Evolutionary conservation across 1,140 invertebrate species (phyloP).

Genomic region (Teleopsis dalmanni): DNA sequence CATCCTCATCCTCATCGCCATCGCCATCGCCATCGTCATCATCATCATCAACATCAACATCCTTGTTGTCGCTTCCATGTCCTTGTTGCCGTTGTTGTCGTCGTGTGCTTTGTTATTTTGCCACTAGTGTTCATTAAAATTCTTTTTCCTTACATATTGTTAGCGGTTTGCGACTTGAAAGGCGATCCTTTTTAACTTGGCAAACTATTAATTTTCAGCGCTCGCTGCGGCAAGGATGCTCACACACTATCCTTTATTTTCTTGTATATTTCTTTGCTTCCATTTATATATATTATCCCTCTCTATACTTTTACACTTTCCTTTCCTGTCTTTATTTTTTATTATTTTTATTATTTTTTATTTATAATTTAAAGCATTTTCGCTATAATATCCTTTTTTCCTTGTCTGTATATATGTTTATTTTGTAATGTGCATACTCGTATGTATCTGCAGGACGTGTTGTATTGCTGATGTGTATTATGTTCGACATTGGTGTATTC

Average conservation of each 20-base stretch:
- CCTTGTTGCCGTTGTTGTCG: neutral
- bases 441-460: neutral
- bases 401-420: neutral
- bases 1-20: conserved; percentile 1
- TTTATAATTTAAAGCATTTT: neutral
- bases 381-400: neutral
- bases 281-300: neutral
- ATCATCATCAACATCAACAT: neutral
- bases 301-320: neutral
- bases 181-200: conserved; percentile 40
- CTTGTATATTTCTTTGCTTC: neutral
- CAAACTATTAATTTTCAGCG: conserved; percentile 36
- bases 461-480: neutral
- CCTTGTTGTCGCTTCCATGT: neutral
- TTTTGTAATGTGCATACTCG: neutral
- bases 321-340: neutral
- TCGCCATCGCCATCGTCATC: neutral
- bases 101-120: neutral
- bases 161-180: conserved; percentile 39
- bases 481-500: neutral
- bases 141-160: conserved; percentile 26
- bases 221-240: neutral
- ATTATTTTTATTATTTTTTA: neutral
- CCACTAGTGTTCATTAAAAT: neutral
- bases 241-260: no score